A percentile compares a stretch with the other conserved stretches of the same genome.
Evolutionary conservation across 2,888 invertebrate species (phyloP).

Genomic region (Chrysopilus asiliformis): DNA sequence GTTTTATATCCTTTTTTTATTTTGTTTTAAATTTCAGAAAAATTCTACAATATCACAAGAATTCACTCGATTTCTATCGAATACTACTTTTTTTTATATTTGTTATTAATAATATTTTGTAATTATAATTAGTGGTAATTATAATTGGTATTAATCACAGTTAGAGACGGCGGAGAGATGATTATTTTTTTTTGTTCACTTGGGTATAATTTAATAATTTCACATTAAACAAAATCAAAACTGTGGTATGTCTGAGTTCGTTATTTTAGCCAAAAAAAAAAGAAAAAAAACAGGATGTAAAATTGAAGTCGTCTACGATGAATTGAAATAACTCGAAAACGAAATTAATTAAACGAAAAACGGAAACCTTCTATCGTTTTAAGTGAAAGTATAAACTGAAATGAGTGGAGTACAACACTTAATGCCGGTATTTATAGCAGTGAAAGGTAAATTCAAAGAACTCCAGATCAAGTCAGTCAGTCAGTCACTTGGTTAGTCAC

Average conservation of each 20-base stretch:
- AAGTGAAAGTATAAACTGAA: conserved; percentile 29
- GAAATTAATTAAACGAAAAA: conserved; percentile 7
- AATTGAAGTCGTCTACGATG: no score
- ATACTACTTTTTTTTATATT: conserved; percentile 1
- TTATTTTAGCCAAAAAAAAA: conserved; percentile 7
- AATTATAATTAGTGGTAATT: no score
- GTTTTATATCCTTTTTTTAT: conserved; percentile 8
- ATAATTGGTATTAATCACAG: no score
- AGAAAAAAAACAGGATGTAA: no score
- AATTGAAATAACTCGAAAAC: no score
- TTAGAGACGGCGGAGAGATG: no score
- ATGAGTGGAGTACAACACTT: conserved; percentile 19
- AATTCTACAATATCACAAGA: background rate
- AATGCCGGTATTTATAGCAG: conserved; percentile 27
- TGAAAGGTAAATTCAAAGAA: no score
- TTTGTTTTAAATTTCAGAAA: background rate
- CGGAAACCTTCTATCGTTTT: no score
- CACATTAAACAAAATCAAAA: no score
- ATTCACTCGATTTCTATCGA: background rate
- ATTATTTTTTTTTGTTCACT: background rate
- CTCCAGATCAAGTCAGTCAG: no score
- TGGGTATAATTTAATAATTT: background rate
- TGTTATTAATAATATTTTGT: background rate
- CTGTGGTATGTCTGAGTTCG: background rate
- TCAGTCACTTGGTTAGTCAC: no score